Evolutionary conservation across 2,113 vertebrate genomes (phyloP).

Genomic region (Charadrius vociferus): DNA sequence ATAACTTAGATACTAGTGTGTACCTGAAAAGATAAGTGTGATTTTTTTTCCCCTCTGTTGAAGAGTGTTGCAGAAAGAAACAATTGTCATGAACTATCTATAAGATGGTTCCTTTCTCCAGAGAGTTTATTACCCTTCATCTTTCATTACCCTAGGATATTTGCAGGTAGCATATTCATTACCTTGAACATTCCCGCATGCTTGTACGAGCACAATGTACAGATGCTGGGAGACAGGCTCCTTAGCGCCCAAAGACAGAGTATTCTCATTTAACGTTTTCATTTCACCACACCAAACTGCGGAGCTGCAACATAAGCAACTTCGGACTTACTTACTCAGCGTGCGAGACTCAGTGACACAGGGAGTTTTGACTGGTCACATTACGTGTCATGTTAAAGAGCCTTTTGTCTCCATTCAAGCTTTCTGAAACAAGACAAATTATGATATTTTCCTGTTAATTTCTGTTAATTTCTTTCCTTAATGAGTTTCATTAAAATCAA

Average conservation of each 20-base stretch:
- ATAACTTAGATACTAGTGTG: not conserved
- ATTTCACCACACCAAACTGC: not conserved
- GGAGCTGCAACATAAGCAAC: constrained; percentile 11
- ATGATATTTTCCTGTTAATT: constrained; percentile 77
- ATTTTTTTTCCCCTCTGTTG: accelerated
- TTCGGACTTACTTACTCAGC: not conserved
- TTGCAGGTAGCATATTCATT: constrained; percentile 39
- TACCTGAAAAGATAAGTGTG: not conserved
- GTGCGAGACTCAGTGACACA: not conserved
- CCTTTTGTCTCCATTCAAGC: constrained; percentile 76
- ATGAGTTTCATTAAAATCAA: constrained; percentile 82
- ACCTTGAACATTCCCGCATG: not conserved
- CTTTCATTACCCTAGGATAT: constrained; percentile 47
- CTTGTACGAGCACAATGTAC: not conserved
- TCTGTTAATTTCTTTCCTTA: constrained; percentile 82
- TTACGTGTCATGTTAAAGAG: constrained; percentile 70
- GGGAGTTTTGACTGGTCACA: constrained; percentile 61
- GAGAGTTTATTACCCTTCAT: constrained; percentile 47
- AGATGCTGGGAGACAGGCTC: not conserved
- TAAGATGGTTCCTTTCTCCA: constrained; percentile 11
- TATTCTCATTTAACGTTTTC: not conserved
- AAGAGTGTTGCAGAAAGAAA: not conserved
- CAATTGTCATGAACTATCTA: not conserved
- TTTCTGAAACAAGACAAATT: constrained; percentile 82
- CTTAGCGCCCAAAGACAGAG: not conserved